phyloP scores from a whole-genome alignment of 2,113 vertebrate genomes.

The Archocentrus centrarchus region DNA sequence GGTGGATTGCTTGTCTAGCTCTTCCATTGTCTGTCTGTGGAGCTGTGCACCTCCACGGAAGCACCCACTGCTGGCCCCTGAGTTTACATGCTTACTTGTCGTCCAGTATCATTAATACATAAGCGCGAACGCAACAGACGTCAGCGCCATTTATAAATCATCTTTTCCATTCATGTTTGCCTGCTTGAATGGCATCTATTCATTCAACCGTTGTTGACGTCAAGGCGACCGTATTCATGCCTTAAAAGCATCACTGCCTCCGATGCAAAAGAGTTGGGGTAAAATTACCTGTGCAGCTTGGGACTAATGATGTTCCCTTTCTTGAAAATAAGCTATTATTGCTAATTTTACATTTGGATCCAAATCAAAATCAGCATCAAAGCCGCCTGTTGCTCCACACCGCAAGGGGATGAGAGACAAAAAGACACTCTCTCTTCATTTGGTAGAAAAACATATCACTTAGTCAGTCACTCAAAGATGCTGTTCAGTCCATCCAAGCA shows the following conservation, averaged over 20 bases:
- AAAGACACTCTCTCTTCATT: neutral
- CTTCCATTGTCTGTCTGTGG: neutral
- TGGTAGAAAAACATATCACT: slow-evolving; percentile 29
- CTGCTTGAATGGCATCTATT: neutral
- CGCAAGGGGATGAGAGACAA: slow-evolving; percentile 1
- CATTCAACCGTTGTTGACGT: neutral
- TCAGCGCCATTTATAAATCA: neutral
- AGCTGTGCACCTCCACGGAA: neutral
- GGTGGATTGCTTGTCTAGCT: neutral
- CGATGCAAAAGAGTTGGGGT: neutral
- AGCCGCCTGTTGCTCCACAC: neutral
- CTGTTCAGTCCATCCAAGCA: neutral
- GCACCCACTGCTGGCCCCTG: neutral
- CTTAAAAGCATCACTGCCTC: neutral
- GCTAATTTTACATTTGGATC: slow-evolving; percentile 16
- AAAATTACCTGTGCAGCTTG: neutral
- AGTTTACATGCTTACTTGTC: neutral
- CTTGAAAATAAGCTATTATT: neutral
- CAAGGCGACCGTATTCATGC: neutral
- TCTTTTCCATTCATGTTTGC: neutral
- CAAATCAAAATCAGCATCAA: slow-evolving; percentile 23
- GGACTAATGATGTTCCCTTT: neutral
- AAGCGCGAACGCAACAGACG: neutral
- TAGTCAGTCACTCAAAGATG: neutral
- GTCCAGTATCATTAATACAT: neutral